Evolutionary conservation across 1,140 invertebrate species (phyloP), one percentile per base, ranked within the genome.

Genomic region (Leptinotarsa texana): DNA sequence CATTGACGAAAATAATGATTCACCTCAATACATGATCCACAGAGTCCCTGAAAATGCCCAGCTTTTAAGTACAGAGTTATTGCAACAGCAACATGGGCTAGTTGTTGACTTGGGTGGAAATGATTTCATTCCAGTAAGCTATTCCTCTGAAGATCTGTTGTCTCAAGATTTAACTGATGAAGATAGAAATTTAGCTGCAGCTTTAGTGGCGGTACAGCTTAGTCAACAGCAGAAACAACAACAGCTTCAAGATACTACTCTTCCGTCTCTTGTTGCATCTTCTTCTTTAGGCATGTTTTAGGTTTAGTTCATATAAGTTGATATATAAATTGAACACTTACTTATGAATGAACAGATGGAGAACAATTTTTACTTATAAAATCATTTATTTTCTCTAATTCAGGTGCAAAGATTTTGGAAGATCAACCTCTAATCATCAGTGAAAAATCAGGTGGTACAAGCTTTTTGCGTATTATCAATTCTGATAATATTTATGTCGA

Each of bases 141-240:
- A 85, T 77, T 74, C 82, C 61, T 82, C 84, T 13, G 84, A 85
- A 42, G 83, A 83, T 74, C 76, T 85, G 18, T 72, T 84, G 6
- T 76, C 80, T 17, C 83, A 85, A 69, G 83, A 85, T 75, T 80
- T 88, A 68, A 87, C 86, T 17, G 87, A 89, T 74, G 87, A 88
- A 75, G 87, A 88, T 77, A 79, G 87, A 69, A 85, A 86, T 78
- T 80, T 88, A 65, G 87, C 87, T 63, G 86, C 87, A 27, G 87
- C 87, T 63, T 80, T 89, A 72, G 87, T 88, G 65, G 87, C 87
- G 24, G 87, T 88, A 2, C 87, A 89, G 74, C 82, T 88, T n/a
- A 87, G 84, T 69, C 86, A 88, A 68, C 86, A 87, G 74, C 86
- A 87, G 74, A 87, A 87, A 74, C 85, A 87, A 22, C 86, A 87